Conservation (phyloP, 2,888 invertebrate species). For the Scaptodrosophila latifasciaeformis region DNA sequence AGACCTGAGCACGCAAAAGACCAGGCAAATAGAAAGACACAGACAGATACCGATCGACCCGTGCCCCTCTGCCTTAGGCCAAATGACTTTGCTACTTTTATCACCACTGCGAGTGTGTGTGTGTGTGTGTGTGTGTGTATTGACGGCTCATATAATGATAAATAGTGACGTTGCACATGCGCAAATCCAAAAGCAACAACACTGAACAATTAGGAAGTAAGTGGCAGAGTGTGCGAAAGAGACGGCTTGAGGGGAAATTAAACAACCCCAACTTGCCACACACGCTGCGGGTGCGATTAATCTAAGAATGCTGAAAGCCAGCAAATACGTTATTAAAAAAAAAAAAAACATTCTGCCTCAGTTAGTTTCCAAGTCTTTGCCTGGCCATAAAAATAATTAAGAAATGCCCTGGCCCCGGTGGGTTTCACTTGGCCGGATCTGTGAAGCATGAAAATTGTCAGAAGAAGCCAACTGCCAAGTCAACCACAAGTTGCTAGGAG, state of each 20-base stretch:
- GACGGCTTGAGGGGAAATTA: slow-evolving; percentile 14
- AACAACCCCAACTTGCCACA: slow-evolving; percentile 51
- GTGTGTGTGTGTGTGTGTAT: slow-evolving; percentile 19
- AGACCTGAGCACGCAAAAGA: slow-evolving; percentile 1
- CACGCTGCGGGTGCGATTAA: slow-evolving; percentile 44
- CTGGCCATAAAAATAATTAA: slow-evolving; percentile 52
- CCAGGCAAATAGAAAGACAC: not conserved
- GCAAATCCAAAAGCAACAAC: slow-evolving; percentile 29
- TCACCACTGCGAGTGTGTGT: slow-evolving; percentile 22
- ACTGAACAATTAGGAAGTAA: slow-evolving; percentile 57
- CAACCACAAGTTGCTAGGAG: slow-evolving; percentile 7
- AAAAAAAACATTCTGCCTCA: slow-evolving; percentile 69
- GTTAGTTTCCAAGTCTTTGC: slow-evolving; percentile 41
- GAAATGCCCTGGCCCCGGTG: slow-evolving; percentile 61
- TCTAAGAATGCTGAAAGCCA: not conserved
- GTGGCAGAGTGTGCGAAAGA: slow-evolving; percentile 6
- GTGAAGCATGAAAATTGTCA: slow-evolving; percentile 52
- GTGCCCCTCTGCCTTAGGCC: not conserved
- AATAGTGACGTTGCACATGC: slow-evolving; percentile 68
- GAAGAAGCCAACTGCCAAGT: slow-evolving; percentile 22
- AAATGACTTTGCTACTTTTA: slow-evolving; percentile 57
- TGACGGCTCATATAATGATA: slow-evolving; percentile 57
- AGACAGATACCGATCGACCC: not conserved
- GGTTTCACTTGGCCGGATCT: slow-evolving; percentile 33
- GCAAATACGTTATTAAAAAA: slow-evolving; percentile 1